Evolutionary conservation across 2,113 vertebrate species (phyloP).

Genomic region (Tragelaphus scriptus): DNA sequence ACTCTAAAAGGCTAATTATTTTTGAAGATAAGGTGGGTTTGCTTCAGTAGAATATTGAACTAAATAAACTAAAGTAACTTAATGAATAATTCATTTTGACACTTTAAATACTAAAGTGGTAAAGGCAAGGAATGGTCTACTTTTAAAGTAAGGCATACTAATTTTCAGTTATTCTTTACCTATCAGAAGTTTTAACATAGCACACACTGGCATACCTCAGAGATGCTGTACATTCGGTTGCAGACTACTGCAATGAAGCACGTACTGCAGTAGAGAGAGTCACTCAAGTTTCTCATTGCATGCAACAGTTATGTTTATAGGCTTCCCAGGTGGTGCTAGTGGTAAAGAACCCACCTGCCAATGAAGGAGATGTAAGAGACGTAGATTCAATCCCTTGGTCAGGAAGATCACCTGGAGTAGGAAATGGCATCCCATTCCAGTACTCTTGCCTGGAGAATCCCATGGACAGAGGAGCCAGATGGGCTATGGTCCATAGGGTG

Average conservation of each 20-base stretch:
- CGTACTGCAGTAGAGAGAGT: background rate
- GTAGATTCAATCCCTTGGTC: background rate
- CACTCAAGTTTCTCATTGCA: background rate
- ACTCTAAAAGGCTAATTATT: conserved; percentile 5
- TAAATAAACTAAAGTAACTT: background rate
- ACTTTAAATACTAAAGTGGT: background rate
- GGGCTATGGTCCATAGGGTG: background rate
- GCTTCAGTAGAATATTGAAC: background rate
- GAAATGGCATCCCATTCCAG: background rate
- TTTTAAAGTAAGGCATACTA: background rate
- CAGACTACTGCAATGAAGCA: background rate
- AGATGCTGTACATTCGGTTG: background rate
- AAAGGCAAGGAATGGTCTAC: background rate
- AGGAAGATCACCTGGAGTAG: background rate
- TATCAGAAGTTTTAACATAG: background rate
- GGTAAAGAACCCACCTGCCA: background rate
- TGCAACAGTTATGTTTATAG: background rate
- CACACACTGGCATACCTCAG: background rate
- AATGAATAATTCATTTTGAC: conserved; percentile 21
- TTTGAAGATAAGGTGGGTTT: background rate
- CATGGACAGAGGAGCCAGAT: background rate
- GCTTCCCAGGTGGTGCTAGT: background rate
- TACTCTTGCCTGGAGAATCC: background rate
- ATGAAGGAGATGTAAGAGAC: background rate
- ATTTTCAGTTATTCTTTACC: conserved; percentile 6